These are phyloP conservation scores for Acleris cristana DNA, from an alignment of 2,888 invertebrate genomes.

Conservation along the genomic window DNA sequence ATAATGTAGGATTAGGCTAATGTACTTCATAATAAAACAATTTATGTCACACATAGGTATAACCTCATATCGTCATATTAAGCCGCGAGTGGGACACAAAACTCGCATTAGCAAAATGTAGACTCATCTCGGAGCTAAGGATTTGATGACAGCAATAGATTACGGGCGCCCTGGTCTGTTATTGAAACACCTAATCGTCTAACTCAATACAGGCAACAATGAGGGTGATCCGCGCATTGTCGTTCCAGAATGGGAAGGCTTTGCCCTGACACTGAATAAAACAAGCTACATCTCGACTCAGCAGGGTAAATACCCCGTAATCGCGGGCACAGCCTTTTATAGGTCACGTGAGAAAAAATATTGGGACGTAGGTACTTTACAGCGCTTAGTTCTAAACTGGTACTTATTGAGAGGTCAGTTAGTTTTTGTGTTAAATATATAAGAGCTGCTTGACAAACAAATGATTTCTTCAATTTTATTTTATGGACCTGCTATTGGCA, in stretches of 20 bases:
- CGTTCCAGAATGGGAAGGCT: conserved; percentile 73
- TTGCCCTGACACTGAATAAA: conserved; percentile 71
- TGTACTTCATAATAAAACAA: too few species aligned
- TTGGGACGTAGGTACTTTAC: conserved; percentile 31
- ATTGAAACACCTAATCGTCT: conserved; percentile 73
- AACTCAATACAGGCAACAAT: conserved; percentile 72
- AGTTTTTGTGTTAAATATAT: too few species aligned
- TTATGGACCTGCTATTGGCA: too few species aligned
- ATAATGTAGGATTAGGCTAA: too few species aligned
- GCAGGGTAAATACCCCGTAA: conserved; percentile 69
- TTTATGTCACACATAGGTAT: too few species aligned
- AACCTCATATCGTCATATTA: too few species aligned
- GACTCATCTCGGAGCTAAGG: conserved; percentile 39
- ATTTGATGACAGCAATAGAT: conserved; percentile 56
- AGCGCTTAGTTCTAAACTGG: too few species aligned
- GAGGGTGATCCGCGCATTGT: conserved; percentile 71
- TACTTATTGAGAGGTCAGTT: too few species aligned
- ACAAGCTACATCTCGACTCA: conserved; percentile 66
- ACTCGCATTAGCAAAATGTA: conserved; percentile 11
- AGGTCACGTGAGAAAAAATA: conserved; percentile 49
- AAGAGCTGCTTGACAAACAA: too few species aligned
- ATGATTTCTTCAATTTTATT: too few species aligned
- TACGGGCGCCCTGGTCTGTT: conserved; percentile 52
- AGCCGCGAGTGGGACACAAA: not conserved
- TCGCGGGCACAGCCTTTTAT: conserved; percentile 58